A percentile compares a stretch with the other conserved stretches of the same genome.
These are phyloP conservation scores for Tethya wilhelma DNA, from an alignment of 37 sponge, comb jelly and placozoan genomes.

Conservation along the genomic window DNA sequence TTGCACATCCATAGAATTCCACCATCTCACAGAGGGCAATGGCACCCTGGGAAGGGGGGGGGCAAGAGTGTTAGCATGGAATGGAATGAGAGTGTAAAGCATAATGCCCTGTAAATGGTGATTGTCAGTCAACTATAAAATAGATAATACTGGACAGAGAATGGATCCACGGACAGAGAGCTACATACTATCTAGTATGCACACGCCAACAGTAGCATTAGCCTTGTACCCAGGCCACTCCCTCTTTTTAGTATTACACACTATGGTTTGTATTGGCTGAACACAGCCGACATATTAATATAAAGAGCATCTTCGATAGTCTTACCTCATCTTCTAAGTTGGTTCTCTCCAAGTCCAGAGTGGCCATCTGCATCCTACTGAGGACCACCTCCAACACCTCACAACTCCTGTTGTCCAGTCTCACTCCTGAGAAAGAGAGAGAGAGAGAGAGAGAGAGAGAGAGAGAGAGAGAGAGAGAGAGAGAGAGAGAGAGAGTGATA, in stretches of 20 bases:
- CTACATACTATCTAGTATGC: too few species aligned
- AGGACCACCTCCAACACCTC: conserved; percentile 83
- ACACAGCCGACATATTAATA: too few species aligned
- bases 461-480: not conserved
- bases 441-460: not conserved
- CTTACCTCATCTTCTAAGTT: conserved; percentile 86
- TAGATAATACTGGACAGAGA: too few species aligned
- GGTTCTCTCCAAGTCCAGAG: conserved; percentile 76
- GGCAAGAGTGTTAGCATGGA: not conserved
- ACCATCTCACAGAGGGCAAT: conserved; percentile 95
- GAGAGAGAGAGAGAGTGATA: not conserved
- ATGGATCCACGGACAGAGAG: too few species aligned
- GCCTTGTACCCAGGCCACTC: too few species aligned
- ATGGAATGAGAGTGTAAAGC: not conserved
- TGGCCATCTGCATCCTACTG: conserved; percentile 69
- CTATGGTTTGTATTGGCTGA: too few species aligned
- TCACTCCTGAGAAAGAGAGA: conserved; percentile 39
- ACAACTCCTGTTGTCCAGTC: conserved; percentile 79
- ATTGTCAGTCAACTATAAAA: too few species aligned
- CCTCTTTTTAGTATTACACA: too few species aligned
- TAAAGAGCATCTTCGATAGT: too few species aligned
- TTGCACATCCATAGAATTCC: conserved; percentile 90
- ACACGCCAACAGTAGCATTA: too few species aligned
- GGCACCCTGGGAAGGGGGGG: conserved; percentile 59
- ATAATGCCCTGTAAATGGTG: not conserved